These are phyloP conservation scores for Aphidius gifuensis DNA, from an alignment of 1,140 invertebrate species.

Conservation along the genomic window DNA sequence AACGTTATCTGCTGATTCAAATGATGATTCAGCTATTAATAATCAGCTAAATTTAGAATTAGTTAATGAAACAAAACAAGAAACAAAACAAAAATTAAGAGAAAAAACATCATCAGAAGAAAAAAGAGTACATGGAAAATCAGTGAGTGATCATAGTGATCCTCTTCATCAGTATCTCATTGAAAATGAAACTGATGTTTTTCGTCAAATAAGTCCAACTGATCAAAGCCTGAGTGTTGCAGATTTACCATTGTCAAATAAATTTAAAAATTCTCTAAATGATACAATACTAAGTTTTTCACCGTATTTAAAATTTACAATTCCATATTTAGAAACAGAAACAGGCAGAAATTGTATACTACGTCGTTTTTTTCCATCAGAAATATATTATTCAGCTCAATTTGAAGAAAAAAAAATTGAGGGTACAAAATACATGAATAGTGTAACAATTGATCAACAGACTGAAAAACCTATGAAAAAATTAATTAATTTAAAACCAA, in stretches of 20 bases:
- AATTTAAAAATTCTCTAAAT: slow-evolving; percentile 72
- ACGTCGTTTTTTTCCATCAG: slow-evolving; percentile 73
- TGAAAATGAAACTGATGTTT: slow-evolving; percentile 53
- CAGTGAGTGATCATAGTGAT: slow-evolving; percentile 71
- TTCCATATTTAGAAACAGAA: slow-evolving; percentile 88
- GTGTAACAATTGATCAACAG: slow-evolving; percentile 10
- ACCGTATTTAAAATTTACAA: slow-evolving; percentile 77
- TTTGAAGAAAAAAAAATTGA: slow-evolving; percentile 44
- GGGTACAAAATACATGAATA: slow-evolving; percentile 30
- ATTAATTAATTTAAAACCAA: slow-evolving; percentile 42
- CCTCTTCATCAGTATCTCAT: slow-evolving; percentile 69
- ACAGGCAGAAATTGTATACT: slow-evolving; percentile 73
- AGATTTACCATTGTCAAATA: slow-evolving; percentile 63
- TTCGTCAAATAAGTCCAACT: slow-evolving; percentile 41
- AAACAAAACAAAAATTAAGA: slow-evolving; percentile 32
- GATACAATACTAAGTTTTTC: slow-evolving; percentile 79
- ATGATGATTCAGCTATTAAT: slow-evolving; percentile 10
- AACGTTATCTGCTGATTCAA: slow-evolving; percentile 28
- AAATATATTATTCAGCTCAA: slow-evolving; percentile 74
- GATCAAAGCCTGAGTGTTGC: slow-evolving; percentile 55
- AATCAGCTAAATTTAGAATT: no score
- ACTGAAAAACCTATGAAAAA: slow-evolving; percentile 14
- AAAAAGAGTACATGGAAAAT: slow-evolving; percentile 57
- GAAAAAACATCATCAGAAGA: slow-evolving; percentile 40
- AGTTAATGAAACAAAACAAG: slow-evolving; percentile 24